Base-by-base conservation (phyloP, 2,888 invertebrate genomes). In the Acronicta alni region DNA sequence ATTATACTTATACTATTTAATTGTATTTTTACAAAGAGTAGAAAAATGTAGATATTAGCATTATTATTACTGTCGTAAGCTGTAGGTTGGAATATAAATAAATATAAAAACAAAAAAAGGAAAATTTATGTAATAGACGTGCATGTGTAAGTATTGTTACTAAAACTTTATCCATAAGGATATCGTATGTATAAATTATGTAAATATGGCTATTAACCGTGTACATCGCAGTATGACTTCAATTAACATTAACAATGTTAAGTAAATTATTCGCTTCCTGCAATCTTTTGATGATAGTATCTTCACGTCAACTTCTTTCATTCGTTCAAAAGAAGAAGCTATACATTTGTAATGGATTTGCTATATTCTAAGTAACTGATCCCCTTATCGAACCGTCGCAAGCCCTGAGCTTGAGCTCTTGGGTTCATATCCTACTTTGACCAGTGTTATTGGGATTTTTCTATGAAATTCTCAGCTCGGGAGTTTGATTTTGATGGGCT, bases 251-350 rank as follows among this genome's bases (percentile, higher is more conserved):
- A 65, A 55, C 44, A 48, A 65, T 65, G 68, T 38, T 30, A 57
- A 67, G 68, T 51, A 57, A 67, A 67, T 67, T 54, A 39, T 17
- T 46, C 6, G 12, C 23, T 68, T 67, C 68, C 67, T 57, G 67
- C 38, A 67, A 62, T 67, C 45, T 43, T 57, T 51, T 51, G 38
- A 54, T 39, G 62, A 67, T 67, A 46, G 42, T 39, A 71, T 70
- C 72, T 57, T 57, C 18, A 47, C 26, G n/a, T 44, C 38, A 44
- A 44, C 23, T 26, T 46, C 20, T 51, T 26, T 45, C 26, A 43
- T 53, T 15, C 15, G 35, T 49, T 46, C 15, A 15, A 45, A 43
- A 12, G 16, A 20, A 35, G 46, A 54, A 42, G 30, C 8, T 37
- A 23, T 49, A 39, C n/a, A 46, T 61, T 20, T 54, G 42, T 17